Base-by-base conservation (phyloP, 2,113 vertebrate species). In the Arenaria interpres region DNA sequence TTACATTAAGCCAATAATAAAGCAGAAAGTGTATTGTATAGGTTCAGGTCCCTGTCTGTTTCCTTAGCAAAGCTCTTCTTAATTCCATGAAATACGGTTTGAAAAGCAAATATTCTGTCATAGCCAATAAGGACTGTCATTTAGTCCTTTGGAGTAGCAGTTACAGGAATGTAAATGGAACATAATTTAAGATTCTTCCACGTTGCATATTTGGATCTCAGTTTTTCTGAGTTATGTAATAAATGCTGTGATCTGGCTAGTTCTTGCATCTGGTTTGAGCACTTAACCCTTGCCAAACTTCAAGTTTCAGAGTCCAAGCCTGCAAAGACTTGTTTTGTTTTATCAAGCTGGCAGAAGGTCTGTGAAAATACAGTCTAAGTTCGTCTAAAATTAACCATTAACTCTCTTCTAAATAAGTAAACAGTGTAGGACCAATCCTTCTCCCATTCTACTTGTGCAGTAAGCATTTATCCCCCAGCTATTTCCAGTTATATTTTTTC, bases 381-480 rank as follows among this genome's bases (percentile, higher is more conserved):
- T 90, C 64, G 21, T 33, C 39, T 94, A 4, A 63, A 74, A 82
- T 89, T 93, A 95, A 95, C 8, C 48, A 95, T 93, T 96, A 92
- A 91, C 87, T 11, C 63, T 71, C 56, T 84, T 84, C 25, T 67
- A 91, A 89, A 46, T 84, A 68, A 12, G 57, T 91, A 85, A 83
- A 89, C 73, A 89, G 56, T 60, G 35, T 30, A 78, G 30, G 35
- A 91, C 62, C 60, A 78, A 64, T 87, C 37, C 60, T 24, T 90
- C 23, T 20, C 35, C 12, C 14, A 46, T 45, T 74, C 46, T 43
- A 32, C 56, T 75, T 41, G 33, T 73, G n/a, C 45, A 67, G 33
- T 48, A 76, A 57, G 53, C 45, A 46, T 37, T 86, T 86, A 60
- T 0, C 20, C 20, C 21, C 32, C n/a, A 48, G 10, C 4, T 86